A percentile compares a stretch with the other conserved stretches of the same genome.
These are phyloP conservation scores for Sebastes oblongus DNA, from an alignment of 2,797 vertebrate genomes.

Conservation along the genomic window DNA sequence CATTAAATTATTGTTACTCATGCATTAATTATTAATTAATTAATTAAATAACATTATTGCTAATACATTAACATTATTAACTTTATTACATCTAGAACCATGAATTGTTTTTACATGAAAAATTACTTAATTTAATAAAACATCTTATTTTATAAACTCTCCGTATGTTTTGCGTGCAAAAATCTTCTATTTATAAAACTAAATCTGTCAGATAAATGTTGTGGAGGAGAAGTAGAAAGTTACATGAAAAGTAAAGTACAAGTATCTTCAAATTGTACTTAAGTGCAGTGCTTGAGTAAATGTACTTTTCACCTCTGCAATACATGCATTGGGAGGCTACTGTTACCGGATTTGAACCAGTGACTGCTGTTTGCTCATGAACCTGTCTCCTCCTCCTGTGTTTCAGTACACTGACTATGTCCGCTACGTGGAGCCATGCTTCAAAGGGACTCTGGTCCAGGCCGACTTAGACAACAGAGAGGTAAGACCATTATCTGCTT, in stretches of 20 bases:
- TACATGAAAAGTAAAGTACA: neutral
- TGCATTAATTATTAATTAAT: no score
- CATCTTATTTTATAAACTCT: no score
- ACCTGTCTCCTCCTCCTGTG: neutral
- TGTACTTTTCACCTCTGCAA: neutral
- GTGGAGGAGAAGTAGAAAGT: neutral
- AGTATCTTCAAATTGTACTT: neutral
- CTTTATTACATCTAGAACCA: no score
- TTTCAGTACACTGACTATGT: conserved; percentile 94
- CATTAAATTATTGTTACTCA: no score
- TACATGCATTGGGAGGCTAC: no score
- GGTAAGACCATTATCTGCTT: conserved; percentile 81
- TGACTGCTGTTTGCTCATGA: no score
- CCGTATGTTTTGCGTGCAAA: no score
- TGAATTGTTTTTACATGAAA: no score
- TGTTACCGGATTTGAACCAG: neutral
- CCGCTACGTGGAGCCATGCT: conserved; percentile 95
- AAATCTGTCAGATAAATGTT: neutral
- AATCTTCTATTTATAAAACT: no score
- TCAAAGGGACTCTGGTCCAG: conserved; percentile 93
- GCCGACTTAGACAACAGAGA: conserved; percentile 96
- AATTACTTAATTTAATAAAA: no score
- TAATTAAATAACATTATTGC: no score
- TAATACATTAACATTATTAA: no score
- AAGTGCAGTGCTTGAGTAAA: neutral